Base-by-base conservation (phyloP, 2,797 vertebrate genomes). In the Garrulus glandarius region DNA sequence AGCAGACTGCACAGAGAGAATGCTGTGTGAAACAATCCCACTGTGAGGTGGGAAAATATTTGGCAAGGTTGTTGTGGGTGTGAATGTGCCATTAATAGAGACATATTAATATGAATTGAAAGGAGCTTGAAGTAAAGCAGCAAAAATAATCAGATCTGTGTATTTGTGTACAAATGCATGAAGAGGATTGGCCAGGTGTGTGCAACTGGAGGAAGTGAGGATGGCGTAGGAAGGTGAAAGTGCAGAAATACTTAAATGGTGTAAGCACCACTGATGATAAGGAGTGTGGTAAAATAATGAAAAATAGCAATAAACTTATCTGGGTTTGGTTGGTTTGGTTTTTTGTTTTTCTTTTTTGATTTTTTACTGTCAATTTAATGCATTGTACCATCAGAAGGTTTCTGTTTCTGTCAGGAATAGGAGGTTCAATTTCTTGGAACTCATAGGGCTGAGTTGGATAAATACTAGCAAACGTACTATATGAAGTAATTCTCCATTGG, bases 401-500 rank as follows among this genome's bases (percentile, higher is more conserved):
- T 88, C 63, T 81, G 16, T 70, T 27, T 29, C 49, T 80, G 27
- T 86, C 47, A 86, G 20, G 37, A 81, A 57, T 21, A 44, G 39
- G 39, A 72, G 4, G 8, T 87, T 84, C 37, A 19, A 0, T 75
- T 95, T 77, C 72, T 90, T 76, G 74, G 63, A 91, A 90, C 60
- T 81, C 77, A n/a, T 67, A 78, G 75, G 78, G 29, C 63, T 53
- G 46, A 47, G 27, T 43, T 76, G 69, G n/a, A 47, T 65, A 72
- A 92, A 75, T 68, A 61, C 37, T 78, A 61, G 57, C 57, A 90
- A 81, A 71, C 22, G 24, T 36, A 23, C 15, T 86, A 9, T 36
- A 64, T 84, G 29, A 34, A 84, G 39, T 69, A 86, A 68, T 93
- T 80, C 44, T 71, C 26, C n/a, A 23, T 29, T 78, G 72, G 23